Base-by-base conservation (phyloP, 2,888 invertebrate genomes). In the Erebia epiphron region DNA sequence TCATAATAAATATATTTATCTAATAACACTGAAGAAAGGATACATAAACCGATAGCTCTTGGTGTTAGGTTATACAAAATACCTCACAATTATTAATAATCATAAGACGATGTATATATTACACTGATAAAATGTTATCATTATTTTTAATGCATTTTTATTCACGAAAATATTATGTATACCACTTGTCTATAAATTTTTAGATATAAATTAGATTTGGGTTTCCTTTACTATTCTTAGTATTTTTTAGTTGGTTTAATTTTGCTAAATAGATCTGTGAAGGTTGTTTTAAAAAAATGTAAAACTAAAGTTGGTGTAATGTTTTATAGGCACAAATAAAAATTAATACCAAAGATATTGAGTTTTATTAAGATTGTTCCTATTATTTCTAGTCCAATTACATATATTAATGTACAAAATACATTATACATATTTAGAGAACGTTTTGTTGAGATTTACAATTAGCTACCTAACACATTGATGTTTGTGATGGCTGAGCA, bases 71-170 rank as follows among this genome's bases (percentile, higher is more conserved):
- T 54, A 61, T 46, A 65, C 18, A 41, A 50, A 54, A 54, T 65
- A 65, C 65, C 65, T 65, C 65, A 65, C 35, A 54, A 54, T 18
- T 52, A 11, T 41, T 54, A 16, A 16, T 65, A 43, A 41, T 16
- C 26, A 16, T 26, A 26, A n/a, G 41, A 60, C 2, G 18, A 26
- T 66, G 66, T 66, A 66, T 66, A 66, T 66, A 66, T 66, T 64
- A 26, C 9, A 62, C 13, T 14, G 16, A 41, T 60, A 43, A 41
- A 35, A 49, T 43, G 16, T 58, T 11, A 13, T 60, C 18, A 61
- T 52, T 35, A 43, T 56, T 46, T 66, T 65, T 65, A 18, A 65
- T 56, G 66, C 66, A 66, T 66, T 66, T 66, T 46, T 65, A 41
- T 50, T 54, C n/a, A 11, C 43, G 18, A 16, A 63, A 43, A 14